Conservation (phyloP, 1,140 invertebrate species). For the Zelostemma sp. region DNA sequence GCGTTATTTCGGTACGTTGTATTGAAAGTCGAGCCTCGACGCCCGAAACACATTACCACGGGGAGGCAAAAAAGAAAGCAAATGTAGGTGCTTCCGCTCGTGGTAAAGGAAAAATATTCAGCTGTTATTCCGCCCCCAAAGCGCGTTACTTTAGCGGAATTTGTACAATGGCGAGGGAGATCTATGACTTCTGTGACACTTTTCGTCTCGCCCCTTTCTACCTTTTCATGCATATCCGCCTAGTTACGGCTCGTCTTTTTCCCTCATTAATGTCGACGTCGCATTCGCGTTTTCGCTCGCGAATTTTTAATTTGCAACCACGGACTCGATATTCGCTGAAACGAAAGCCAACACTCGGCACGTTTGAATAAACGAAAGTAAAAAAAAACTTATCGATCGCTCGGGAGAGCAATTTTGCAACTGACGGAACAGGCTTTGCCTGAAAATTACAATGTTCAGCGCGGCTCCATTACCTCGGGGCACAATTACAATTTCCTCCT, state of each 20-base stretch:
- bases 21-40: conserved; percentile 6
- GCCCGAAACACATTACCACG: too few species aligned
- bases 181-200: not conserved
- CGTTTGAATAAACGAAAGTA: too few species aligned
- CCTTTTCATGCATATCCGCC: not conserved
- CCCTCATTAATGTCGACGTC: too few species aligned
- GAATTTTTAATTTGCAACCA: not conserved
- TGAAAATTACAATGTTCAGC: conserved; percentile 19
- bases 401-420: not conserved
- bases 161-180: conserved; percentile 2
- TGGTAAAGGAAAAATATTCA: conserved; percentile 7
- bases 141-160: conserved; percentile 7
- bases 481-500: conserved; percentile 35
- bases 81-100: conserved; percentile 6
- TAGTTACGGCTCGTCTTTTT: not conserved
- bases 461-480: conserved; percentile 21
- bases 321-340: not conserved
- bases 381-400: conserved; percentile 27
- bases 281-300: too few species aligned
- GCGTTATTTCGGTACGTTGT: not conserved
- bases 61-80: too few species aligned
- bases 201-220: conserved; percentile 1
- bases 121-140: conserved; percentile 12
- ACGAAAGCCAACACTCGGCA: too few species aligned
- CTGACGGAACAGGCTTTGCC: conserved; percentile 16